Percentiles rank a stretch among this genome's conserved stretches.
Evolutionary conservation across 2,113 vertebrate species (phyloP).

Genomic region (Mormyrus lacerda): DNA sequence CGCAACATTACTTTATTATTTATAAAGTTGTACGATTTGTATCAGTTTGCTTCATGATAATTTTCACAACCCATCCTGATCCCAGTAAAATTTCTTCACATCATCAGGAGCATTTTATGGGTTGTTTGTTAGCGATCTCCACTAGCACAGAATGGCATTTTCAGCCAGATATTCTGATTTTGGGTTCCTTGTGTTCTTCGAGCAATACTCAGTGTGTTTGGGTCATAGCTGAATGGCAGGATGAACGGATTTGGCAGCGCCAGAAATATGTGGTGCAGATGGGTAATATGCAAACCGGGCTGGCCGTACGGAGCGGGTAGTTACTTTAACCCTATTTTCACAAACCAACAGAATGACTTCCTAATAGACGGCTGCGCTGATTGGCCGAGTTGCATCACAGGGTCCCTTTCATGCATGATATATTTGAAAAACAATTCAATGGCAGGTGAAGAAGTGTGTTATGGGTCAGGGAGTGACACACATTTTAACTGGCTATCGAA

Average conservation of each 20-base stretch:
- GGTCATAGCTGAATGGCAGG: not conserved
- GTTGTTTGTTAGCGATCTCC: not conserved
- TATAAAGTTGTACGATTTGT: not conserved
- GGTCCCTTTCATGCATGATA: not conserved
- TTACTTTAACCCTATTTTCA: not conserved
- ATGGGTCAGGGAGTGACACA: not conserved
- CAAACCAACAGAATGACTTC: not conserved
- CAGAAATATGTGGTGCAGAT: not conserved
- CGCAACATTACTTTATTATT: not conserved
- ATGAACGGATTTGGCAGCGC: not conserved
- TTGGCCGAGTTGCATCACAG: not conserved
- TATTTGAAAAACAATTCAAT: not conserved
- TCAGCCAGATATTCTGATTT: not conserved
- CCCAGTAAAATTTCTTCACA: not conserved
- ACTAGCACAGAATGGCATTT: not conserved
- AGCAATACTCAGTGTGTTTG: not conserved
- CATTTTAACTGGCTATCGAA: not conserved
- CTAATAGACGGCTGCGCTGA: not conserved
- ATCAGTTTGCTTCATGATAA: not conserved
- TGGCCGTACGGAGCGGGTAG: not conserved
- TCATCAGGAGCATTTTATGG: not conserved
- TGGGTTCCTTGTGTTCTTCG: not conserved
- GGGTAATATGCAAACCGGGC: not conserved
- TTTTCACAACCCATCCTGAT: not conserved
- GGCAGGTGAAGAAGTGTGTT: not conserved